phyloP scores from a whole-genome alignment of 1,140 invertebrate genomes.

The Ceratosolen solmsi region DNA sequence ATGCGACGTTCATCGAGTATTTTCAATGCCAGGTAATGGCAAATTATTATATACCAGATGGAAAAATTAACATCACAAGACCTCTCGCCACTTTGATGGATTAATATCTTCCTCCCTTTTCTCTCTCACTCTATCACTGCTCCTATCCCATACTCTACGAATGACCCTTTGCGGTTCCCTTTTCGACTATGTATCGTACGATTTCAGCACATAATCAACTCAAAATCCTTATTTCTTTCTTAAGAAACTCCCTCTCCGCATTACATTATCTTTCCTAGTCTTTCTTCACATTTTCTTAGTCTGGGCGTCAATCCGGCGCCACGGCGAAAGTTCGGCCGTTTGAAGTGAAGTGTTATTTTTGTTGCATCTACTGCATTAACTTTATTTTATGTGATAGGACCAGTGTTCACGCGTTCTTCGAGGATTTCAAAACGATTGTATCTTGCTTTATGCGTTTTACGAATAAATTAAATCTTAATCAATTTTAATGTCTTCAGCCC shows the following conservation, averaged over 20 bases:
- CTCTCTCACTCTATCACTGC: no score
- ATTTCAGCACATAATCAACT: neutral
- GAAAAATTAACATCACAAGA: neutral
- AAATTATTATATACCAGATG: neutral
- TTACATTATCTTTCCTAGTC: neutral
- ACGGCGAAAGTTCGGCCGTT: neutral
- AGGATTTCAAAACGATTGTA: conserved; percentile 1
- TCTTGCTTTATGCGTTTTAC: neutral
- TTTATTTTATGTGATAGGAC: neutral
- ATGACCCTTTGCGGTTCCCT: neutral
- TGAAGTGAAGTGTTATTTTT: neutral
- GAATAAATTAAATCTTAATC: conserved; percentile 15
- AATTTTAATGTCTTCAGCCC: neutral
- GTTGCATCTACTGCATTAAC: neutral
- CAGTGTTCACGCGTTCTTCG: neutral
- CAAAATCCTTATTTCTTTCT: neutral
- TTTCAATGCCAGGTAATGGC: neutral
- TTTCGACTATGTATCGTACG: neutral
- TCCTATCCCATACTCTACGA: no score
- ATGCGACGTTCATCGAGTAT: neutral
- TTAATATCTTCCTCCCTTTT: neutral
- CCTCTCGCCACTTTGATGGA: neutral
- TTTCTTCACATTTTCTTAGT: neutral
- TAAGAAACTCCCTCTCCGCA: neutral
- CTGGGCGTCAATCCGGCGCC: neutral